Evolutionary conservation across 30 jellyfish, hydroid and myxozoan genomes (phyloP).

Genomic region (Aurelia aurita complex sp. Pacific): DNA sequence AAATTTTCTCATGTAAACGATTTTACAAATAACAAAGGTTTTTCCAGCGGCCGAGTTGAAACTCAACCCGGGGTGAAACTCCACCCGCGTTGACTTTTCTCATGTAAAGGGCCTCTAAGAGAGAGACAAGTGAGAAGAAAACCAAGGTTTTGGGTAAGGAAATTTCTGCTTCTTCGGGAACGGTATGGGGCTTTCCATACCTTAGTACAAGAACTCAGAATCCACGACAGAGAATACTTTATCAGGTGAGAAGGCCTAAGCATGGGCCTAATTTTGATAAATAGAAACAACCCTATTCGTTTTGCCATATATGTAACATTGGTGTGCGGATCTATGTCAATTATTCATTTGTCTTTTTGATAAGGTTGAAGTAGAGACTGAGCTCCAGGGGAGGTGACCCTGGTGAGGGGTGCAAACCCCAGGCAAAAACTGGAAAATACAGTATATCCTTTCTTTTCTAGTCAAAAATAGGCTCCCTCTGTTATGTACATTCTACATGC

Average conservation of each 20-base stretch:
- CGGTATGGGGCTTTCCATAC: slow-evolving; percentile 30
- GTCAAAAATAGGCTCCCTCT: neutral
- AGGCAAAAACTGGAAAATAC: neutral
- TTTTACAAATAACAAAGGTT: too few species aligned
- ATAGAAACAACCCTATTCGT: neutral
- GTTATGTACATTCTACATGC: slow-evolving; percentile 1
- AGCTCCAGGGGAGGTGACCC: neutral
- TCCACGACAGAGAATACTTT: slow-evolving; percentile 46
- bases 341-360: too few species aligned
- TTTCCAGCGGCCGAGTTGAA: too few species aligned
- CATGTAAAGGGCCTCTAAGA: too few species aligned
- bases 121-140: slow-evolving; percentile 34
- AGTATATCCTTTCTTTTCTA: neutral
- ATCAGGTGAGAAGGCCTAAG: slow-evolving; percentile 23
- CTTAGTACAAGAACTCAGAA: slow-evolving; percentile 36
- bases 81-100: too few species aligned
- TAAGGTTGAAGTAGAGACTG: slow-evolving; percentile 4
- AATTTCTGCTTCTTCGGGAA: slow-evolving; percentile 34
- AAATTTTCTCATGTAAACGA: too few species aligned
- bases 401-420: neutral
- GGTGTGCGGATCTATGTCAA: too few species aligned
- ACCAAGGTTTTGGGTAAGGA: slow-evolving; percentile 34
- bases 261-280: slow-evolving; percentile 11
- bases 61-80: too few species aligned
- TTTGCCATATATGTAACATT: too few species aligned